Evolutionary conservation across 1,140 invertebrate species (phyloP), one percentile per base, ranked within the genome.

Genomic region (Homalodisca vitripennis): DNA sequence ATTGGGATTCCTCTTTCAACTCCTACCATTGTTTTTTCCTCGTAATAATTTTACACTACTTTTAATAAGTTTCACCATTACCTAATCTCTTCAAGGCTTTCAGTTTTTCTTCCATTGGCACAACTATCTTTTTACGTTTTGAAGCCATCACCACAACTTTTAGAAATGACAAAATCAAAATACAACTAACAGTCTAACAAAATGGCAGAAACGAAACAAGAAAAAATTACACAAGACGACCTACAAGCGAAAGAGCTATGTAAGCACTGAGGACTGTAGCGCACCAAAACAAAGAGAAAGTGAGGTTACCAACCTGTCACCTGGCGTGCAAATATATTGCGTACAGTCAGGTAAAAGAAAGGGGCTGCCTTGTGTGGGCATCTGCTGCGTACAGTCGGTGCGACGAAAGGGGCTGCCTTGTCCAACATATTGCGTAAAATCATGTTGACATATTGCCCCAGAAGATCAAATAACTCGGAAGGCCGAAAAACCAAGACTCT

Each of bases 121-220:
- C 32, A 24, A 66, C 34, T 3, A 73, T 46, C 27, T 72, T 73
- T 41, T 72, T 73, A 14, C 67, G 55, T 70, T 72, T 73, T 2
- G 41, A 34, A 46, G 71, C 62, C 55, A 60, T 60, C 22, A 6
- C 55, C 55, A 60, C 55, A 24, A 60, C 22, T n/a, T n/a, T n/a
- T n/a, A n/a, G n/a, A n/a, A n/a, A 27, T 13, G n/a, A 60, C 6
- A 60, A 60, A 26, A 60, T 13, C 48, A 53, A 12, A 53, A 53
- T 20, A 29, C 22, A 26, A 60, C 24, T 60, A 27, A 60, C 10
- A 26, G 24, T 53, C 48, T 53, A 53, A 12, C 14, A 24, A 6
- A 60, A 24, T 26, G 24, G 22, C 14, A 60, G 10, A 6, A 60
- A 60, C 14, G 10, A 24, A 60, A 13, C 14, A 60, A 29, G 24